phyloP scores from a whole-genome alignment of 2,888 invertebrate genomes.

The Lapara coniferarum region DNA sequence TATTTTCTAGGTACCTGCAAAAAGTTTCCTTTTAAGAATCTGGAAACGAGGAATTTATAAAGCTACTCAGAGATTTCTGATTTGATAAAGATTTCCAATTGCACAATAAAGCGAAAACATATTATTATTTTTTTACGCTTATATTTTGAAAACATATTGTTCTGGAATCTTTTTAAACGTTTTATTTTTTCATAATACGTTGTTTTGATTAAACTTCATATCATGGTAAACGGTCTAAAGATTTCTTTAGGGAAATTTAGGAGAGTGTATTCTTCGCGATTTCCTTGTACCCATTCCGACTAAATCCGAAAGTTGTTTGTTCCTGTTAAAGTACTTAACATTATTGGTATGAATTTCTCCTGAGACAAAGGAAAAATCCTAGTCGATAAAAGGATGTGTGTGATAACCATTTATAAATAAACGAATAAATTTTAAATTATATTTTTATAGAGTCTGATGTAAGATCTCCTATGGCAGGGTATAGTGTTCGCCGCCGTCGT shows the following conservation, averaged over 20 bases:
- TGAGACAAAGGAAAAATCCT: no score
- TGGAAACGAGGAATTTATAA: no score
- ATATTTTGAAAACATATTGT: no score
- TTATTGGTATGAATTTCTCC: no score
- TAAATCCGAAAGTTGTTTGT: background rate
- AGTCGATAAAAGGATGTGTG: no score
- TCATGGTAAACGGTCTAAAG: background rate
- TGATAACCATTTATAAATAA: background rate
- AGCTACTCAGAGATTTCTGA: background rate
- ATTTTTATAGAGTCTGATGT: background rate
- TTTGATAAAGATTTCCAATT: no score
- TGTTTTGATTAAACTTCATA: background rate
- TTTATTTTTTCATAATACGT: background rate
- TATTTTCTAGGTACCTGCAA: background rate
- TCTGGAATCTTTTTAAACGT: background rate
- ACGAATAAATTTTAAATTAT: background rate
- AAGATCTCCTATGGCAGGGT: conserved; percentile 53
- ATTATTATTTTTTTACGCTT: no score
- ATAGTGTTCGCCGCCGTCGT: conserved; percentile 74
- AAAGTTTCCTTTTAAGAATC: no score
- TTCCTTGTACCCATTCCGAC: background rate
- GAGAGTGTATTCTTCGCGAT: background rate
- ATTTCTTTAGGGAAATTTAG: conserved; percentile 9
- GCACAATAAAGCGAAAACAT: no score
- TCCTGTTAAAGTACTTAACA: background rate